Percentiles rank a stretch among this genome's conserved stretches.
phyloP scores from a whole-genome alignment of 2,797 vertebrate genomes.

The Anisognathus igniventris region DNA sequence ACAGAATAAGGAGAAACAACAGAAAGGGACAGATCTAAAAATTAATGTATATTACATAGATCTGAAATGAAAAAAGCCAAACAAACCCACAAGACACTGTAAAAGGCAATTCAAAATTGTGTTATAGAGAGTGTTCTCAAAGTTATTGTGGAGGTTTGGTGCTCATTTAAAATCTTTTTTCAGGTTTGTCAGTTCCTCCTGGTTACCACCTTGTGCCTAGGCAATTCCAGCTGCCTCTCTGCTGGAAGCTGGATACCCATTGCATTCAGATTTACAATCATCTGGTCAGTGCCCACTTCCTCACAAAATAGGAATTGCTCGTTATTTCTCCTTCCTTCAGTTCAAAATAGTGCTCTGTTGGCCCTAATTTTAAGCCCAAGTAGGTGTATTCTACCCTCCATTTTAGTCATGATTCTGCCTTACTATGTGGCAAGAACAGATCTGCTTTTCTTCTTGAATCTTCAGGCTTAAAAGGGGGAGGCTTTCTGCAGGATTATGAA shows the following conservation, averaged over 20 bases:
- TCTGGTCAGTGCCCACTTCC: background rate
- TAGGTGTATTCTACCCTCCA: background rate
- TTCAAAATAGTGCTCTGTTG: background rate
- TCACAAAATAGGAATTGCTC: background rate
- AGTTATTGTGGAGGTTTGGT: background rate
- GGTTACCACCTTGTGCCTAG: background rate
- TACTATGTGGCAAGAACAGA: background rate
- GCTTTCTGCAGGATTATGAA: background rate
- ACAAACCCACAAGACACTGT: background rate
- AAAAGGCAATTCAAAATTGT: background rate
- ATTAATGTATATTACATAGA: background rate
- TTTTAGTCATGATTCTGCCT: background rate
- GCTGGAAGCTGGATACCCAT: background rate
- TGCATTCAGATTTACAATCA: background rate
- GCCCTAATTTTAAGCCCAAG: background rate
- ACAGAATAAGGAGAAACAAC: background rate
- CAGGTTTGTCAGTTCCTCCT: background rate
- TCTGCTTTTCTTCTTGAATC: background rate
- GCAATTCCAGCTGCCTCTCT: background rate
- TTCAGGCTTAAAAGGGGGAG: background rate
- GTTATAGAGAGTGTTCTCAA: background rate
- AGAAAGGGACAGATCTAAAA: background rate
- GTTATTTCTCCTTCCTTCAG: background rate
- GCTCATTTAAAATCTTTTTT: background rate
- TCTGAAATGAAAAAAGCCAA: background rate